phyloP scores from a whole-genome alignment of 2,888 invertebrate genomes.

The Alviniconcha strummeri region DNA sequence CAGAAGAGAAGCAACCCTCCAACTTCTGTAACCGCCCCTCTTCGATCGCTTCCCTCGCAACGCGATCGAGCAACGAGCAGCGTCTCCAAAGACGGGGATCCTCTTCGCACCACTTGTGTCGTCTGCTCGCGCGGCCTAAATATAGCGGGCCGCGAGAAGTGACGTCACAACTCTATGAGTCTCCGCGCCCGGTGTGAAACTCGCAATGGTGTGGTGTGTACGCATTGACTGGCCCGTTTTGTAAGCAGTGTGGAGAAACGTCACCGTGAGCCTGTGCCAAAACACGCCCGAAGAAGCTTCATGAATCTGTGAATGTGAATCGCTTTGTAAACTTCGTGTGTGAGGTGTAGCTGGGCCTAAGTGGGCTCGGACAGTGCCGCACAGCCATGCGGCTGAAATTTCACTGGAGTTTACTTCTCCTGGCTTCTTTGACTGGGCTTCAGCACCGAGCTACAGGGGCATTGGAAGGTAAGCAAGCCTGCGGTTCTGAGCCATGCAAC shows the following conservation, averaged over 20 bases:
- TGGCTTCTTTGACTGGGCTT: conserved; percentile 22
- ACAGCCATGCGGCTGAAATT: conserved; percentile 33
- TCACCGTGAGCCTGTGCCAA: conserved; percentile 4
- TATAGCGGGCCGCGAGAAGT: conserved; percentile 17
- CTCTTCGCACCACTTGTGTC: not conserved
- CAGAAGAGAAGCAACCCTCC: no score
- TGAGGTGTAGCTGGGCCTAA: conserved; percentile 19
- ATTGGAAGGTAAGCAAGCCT: conserved; percentile 22
- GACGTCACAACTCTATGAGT: conserved; percentile 27
- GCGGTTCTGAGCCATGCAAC: no score
- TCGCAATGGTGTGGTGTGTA: conserved; percentile 18
- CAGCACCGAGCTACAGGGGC: conserved; percentile 19
- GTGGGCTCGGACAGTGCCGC: conserved; percentile 19
- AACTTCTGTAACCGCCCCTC: no score
- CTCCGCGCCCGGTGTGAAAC: conserved; percentile 21
- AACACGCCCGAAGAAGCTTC: conserved; percentile 7
- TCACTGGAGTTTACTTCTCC: conserved; percentile 36
- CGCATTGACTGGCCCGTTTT: conserved; percentile 7
- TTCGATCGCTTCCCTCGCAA: no score
- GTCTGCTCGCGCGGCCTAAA: conserved; percentile 24
- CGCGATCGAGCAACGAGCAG: no score
- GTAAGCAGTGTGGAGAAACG: conserved; percentile 24
- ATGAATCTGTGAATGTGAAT: conserved; percentile 20
- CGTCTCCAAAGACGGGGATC: not conserved
- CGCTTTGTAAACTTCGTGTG: not conserved